Evolutionary conservation across 2,113 vertebrate species (phyloP).

Genomic region (Nothobranchius furzeri): DNA sequence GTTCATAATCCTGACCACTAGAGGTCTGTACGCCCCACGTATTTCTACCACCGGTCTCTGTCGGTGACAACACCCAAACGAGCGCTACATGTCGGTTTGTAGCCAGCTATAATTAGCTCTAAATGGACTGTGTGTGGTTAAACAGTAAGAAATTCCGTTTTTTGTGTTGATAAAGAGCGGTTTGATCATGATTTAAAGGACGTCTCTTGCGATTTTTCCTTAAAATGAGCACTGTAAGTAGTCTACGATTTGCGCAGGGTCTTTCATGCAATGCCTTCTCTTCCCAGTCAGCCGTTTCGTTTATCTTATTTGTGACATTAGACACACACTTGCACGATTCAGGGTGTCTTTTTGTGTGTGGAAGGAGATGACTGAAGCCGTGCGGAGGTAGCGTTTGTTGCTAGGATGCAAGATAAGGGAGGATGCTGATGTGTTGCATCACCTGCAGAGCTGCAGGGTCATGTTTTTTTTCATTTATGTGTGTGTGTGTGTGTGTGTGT

Average conservation of each 20-base stretch:
- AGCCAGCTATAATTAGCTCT: background rate
- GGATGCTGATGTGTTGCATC: slow-evolving; percentile 8
- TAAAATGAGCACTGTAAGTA: slow-evolving; percentile 68
- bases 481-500: background rate
- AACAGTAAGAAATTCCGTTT: background rate
- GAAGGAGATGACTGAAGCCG: slow-evolving; percentile 25
- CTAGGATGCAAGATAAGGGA: slow-evolving; percentile 55
- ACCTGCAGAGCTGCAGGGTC: background rate
- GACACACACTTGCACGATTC: too few species aligned
- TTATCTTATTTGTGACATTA: too few species aligned
- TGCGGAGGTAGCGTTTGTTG: slow-evolving; percentile 54
- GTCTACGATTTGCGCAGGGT: background rate
- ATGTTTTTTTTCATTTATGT: slow-evolving; percentile 2
- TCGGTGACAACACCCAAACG: slow-evolving; percentile 37
- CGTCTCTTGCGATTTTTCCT: background rate
- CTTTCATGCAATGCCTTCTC: background rate
- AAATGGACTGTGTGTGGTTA: background rate
- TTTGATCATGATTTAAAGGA: slow-evolving; percentile 10
- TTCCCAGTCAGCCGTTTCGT: background rate
- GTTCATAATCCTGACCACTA: background rate
- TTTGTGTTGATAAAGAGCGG: background rate
- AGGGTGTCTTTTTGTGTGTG: background rate
- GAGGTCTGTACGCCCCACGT: background rate
- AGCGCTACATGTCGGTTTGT: background rate
- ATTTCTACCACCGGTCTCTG: background rate